Evolutionary conservation across 2,888 invertebrate genomes (phyloP).

Genomic region (Hyposoter didymator): DNA sequence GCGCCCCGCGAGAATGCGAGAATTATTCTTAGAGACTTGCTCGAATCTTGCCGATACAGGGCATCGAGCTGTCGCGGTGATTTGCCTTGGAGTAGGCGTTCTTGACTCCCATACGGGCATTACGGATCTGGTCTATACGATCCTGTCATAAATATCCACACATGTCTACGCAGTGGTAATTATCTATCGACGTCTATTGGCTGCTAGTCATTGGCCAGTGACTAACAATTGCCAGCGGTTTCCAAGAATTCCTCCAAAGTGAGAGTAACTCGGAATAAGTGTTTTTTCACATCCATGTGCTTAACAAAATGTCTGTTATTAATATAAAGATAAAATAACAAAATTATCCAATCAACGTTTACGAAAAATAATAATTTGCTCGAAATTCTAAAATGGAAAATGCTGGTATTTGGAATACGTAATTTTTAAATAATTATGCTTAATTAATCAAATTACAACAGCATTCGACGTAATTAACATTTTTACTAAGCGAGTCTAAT

Average conservation of each 20-base stretch:
- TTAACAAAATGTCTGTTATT: neutral
- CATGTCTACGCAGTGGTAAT: neutral
- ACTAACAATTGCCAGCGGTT: neutral
- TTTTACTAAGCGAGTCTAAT: neutral
- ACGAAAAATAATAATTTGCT: neutral
- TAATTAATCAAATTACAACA: neutral
- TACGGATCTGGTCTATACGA: slow-evolving; percentile 44
- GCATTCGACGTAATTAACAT: neutral
- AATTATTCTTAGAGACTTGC: slow-evolving; percentile 16
- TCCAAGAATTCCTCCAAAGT: neutral
- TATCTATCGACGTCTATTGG: slow-evolving; percentile 1
- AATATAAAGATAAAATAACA: neutral
- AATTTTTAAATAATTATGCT: neutral
- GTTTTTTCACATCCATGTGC: neutral
- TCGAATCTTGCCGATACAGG: slow-evolving; percentile 10
- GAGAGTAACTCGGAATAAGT: slow-evolving; percentile 1
- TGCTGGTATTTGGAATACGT: neutral
- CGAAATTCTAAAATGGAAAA: neutral
- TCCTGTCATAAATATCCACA: neutral
- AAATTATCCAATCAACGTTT: no score
- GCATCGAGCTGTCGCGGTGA: slow-evolving; percentile 43
- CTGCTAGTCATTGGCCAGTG: neutral
- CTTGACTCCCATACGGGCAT: slow-evolving; percentile 44
- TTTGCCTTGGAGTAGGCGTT: slow-evolving; percentile 51
- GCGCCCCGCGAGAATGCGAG: slow-evolving; percentile 17